A percentile compares a stretch with the other conserved stretches of the same genome.
These are phyloP conservation scores for Syngnathus floridae DNA, from an alignment of 2,113 vertebrate genomes.

Conservation along the genomic window DNA sequence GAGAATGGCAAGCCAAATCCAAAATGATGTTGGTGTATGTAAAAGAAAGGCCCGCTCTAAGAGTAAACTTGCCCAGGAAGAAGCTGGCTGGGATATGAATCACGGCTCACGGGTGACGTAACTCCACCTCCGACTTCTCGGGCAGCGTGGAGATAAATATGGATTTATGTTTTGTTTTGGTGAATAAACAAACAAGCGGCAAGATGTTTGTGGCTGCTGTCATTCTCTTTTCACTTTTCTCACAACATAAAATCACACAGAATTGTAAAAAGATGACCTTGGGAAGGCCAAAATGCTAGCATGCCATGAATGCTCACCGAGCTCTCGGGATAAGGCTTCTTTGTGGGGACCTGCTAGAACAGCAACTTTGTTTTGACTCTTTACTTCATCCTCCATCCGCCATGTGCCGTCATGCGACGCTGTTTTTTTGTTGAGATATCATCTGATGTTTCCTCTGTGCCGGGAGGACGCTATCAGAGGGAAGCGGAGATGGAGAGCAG, in stretches of 20 bases:
- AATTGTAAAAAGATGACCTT: no score
- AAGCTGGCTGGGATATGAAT: not conserved
- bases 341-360: no score
- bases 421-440: not conserved
- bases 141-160: not conserved
- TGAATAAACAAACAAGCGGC: not conserved
- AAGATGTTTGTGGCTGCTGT: not conserved
- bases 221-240: not conserved
- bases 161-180: slow-evolving; percentile 2
- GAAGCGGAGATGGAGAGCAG: not conserved
- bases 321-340: no score
- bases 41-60: not conserved
- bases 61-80: not conserved
- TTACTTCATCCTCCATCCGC: no score
- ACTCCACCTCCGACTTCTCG: not conserved
- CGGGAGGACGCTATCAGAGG: not conserved
- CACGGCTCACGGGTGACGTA: not conserved
- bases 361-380: no score
- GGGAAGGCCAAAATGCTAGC: no score
- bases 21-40: not conserved
- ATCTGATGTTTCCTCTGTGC: not conserved
- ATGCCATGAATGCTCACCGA: no score
- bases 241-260: not conserved
- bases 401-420: not conserved
- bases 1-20: not conserved